Base-by-base conservation (phyloP, 2,797 vertebrate species). In the Podarcis siculus region DNA sequence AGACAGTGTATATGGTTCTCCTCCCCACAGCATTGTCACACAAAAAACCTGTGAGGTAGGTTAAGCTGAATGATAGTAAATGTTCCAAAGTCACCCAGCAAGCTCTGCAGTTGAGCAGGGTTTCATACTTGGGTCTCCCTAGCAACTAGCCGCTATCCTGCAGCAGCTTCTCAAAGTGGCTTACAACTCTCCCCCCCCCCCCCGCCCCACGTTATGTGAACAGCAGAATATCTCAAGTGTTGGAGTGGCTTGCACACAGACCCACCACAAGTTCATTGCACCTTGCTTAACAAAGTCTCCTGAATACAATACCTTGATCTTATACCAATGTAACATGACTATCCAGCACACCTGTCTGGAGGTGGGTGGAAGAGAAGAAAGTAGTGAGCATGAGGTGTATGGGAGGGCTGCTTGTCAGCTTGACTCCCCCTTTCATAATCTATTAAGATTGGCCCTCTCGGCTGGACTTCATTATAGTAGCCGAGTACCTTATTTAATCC, bases 391-490 rank as follows among this genome's bases (percentile, higher is more conserved):
- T 8, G 21, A 21, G 23, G 80, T 32, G 17, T 15, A 19, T 19
- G 6, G 30, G 42, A 27, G 73, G 13, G n/a, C 27, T 25, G 27
- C 64, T 39, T 72, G 4, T 27, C 75, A 61, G 45, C 27, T n/a
- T 77, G 79, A 77, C 9, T 49, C 64, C 37, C n/a, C 30, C 37
- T 78, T 71, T 83, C 64, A 9, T 78, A 84, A 88, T 88, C 42
- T 45, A 23, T 61, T 84, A 69, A 39, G 82, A 79, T 79, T 45
- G 3, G 42, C 82, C 66, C 32, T 88, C 82, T 71, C 49, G 19
- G 82, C 87, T 84, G 64, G 87, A 88, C 75, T 39, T 83, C 87
- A 79, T 72, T 79, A 79, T 13, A 61, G 35, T 88, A 67, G 66
- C 64, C 8, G 45, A 58, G 27, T 49, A 61, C 10, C 77, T 87